Base-by-base conservation (phyloP, 2,797 vertebrate genomes). In the Lithobates pipiens region DNA sequence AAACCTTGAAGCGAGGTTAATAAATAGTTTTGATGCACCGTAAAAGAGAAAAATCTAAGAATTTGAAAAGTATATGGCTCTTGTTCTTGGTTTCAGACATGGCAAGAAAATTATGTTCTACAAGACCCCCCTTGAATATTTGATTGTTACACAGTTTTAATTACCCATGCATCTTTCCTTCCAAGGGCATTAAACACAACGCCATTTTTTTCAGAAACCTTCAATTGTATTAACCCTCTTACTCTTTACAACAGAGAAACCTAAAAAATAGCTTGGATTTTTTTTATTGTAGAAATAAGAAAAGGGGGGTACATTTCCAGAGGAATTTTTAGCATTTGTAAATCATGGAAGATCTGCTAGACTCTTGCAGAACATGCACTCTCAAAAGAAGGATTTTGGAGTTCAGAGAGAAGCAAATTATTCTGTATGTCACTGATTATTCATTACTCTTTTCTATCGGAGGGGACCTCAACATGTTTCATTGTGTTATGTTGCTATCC, bases 401-500 rank as follows among this genome's bases (percentile, higher is more conserved):
- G 44, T 83, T n/a, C 44, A 78, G 69, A 70, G 8, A 72, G 27
- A 80, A 67, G 25, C 50, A 39, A 32, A 18, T 84, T 68, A 78
- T 68, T 80, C 84, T 57, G 61, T 36, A 78, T 68, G 71, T 86
- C 76, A 74, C 69, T 83, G 76, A 69, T 79, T 65, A 57, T 27
- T 77, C 79, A 61, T 82, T 83, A 83, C 68, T 57, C 39, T 86
- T 86, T 77, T 81, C 54, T 72, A 70, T 72, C 69, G 79, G 57
- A 74, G 75, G 80, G 54, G 69, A 83, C 32, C 63, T 61, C 63
- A 46, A 39, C 76, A 63, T 50, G 54, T 86, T 86, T 61, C 76
- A 82, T 75, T 68, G 85, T 76, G 88, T 81, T 86, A 84, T 79
- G 82, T 87, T 85, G 83, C 76, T 91, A 83, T 84, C 89, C 88